These are phyloP conservation scores for Syndactyla subalaris DNA, from an alignment of 2,797 vertebrate species.

Conservation along the genomic window DNA sequence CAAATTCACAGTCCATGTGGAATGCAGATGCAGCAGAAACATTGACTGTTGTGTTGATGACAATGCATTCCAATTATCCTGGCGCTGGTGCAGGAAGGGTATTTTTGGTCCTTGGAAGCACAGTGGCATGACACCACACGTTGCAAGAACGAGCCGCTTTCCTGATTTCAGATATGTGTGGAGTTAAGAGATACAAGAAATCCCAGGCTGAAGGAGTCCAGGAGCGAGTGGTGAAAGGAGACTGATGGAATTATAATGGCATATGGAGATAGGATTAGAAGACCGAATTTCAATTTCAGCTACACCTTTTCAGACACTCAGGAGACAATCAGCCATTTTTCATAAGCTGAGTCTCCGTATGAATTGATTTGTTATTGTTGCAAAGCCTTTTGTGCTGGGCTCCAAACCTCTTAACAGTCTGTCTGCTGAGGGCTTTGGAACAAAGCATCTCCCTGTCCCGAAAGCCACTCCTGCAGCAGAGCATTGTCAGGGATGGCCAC, in stretches of 20 bases:
- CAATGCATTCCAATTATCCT: slow-evolving; percentile 19
- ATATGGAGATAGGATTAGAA: background rate
- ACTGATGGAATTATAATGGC: slow-evolving; percentile 36
- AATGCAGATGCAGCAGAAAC: slow-evolving; percentile 35
- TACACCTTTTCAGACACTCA: background rate
- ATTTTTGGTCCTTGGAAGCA: background rate
- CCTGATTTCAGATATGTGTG: background rate
- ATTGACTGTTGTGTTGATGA: background rate
- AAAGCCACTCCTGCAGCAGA: background rate
- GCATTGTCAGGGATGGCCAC: background rate
- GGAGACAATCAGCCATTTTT: slow-evolving; percentile 28
- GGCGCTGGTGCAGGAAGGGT: background rate
- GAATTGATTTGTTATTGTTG: slow-evolving; percentile 61
- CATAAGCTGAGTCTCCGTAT: background rate
- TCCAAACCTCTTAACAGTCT: background rate
- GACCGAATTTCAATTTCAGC: background rate
- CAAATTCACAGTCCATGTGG: slow-evolving; percentile 8
- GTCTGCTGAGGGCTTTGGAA: background rate
- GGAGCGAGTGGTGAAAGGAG: slow-evolving; percentile 3
- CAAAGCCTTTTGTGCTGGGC: background rate
- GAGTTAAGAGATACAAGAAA: background rate
- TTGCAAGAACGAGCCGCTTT: background rate
- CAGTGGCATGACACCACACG: background rate
- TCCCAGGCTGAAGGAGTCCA: background rate
- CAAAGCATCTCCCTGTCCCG: background rate